Conservation (phyloP, 2,113 vertebrate species). For the Ochotona princeps region DNA sequence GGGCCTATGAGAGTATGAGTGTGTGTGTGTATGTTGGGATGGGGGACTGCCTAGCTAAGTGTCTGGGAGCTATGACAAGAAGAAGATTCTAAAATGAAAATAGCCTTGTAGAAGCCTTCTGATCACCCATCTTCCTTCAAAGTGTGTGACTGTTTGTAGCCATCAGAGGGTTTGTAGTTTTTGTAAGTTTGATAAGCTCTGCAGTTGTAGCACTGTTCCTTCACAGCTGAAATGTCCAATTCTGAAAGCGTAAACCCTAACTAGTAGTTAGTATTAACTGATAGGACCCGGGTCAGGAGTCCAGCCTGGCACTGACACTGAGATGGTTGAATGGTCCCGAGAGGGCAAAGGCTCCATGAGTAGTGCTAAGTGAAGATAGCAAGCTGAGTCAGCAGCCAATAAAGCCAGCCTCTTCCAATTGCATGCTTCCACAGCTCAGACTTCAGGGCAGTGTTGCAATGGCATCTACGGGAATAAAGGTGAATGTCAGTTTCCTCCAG, state of each 20-base stretch:
- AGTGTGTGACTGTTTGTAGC: not conserved
- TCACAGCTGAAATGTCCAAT: not conserved
- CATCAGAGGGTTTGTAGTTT: not conserved
- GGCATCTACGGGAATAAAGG: not conserved
- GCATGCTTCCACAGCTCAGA: not conserved
- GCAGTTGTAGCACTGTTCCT: not conserved
- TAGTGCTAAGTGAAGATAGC: not conserved
- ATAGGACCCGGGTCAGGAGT: slow-evolving; percentile 50
- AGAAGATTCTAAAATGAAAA: not conserved
- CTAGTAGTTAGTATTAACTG: slow-evolving; percentile 1
- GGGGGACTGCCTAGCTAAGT: not conserved
- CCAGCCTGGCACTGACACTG: not conserved
- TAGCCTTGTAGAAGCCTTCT: not conserved
- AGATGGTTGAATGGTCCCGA: slow-evolving; percentile 7
- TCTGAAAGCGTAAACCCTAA: not conserved
- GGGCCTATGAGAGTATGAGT: not conserved
- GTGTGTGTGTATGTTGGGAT: not conserved
- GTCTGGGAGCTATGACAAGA: not conserved
- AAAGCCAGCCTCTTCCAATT: not conserved
- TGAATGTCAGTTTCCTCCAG: not conserved
- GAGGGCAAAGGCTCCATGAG: not conserved
- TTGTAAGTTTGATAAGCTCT: not conserved
- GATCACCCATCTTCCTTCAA: not conserved
- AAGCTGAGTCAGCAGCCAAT: not conserved
- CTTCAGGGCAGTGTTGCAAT: not conserved